Conservation (phyloP, 37 sponge, comb jelly and placozoan genomes). For the Amphimedon queenslandica region DNA sequence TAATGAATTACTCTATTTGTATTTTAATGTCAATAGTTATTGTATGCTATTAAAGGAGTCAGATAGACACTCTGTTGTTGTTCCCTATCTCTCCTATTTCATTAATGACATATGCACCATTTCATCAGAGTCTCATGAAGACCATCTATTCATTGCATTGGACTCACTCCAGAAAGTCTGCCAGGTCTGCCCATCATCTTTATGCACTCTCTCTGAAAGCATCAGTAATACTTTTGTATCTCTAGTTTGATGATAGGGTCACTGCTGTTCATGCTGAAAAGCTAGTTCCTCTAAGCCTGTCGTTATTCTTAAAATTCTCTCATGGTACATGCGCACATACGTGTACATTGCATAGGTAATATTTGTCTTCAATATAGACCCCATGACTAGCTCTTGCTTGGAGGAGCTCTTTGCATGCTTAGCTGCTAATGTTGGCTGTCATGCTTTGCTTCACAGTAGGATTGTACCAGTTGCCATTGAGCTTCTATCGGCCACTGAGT, state of each 20-base stretch:
- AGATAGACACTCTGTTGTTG: slow-evolving; percentile 12
- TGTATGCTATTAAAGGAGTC: slow-evolving; percentile 34
- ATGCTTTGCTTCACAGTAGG: slow-evolving; percentile 24
- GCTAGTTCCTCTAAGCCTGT: slow-evolving; percentile 18
- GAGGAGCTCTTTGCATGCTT: slow-evolving; percentile 60
- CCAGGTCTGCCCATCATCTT: slow-evolving; percentile 2
- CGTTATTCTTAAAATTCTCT: slow-evolving; percentile 44
- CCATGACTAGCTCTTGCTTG: slow-evolving; percentile 32
- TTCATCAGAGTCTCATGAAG: slow-evolving; percentile 30
- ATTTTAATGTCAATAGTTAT: slow-evolving; percentile 16
- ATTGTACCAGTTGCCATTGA: slow-evolving; percentile 36
- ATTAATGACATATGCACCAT: slow-evolving; percentile 9
- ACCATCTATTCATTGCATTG: slow-evolving; percentile 16
- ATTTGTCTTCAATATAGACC: slow-evolving; percentile 40
- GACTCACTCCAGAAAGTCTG: slow-evolving; percentile 38
- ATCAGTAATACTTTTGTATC: not conserved
- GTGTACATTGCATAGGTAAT: not conserved
- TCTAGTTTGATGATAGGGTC: slow-evolving; percentile 21
- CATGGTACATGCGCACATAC: slow-evolving; percentile 29
- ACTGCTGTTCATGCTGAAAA: slow-evolving; percentile 11
- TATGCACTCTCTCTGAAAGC: not conserved
- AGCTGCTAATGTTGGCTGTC: slow-evolving; percentile 52
- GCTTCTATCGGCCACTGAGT: slow-evolving; percentile 26
- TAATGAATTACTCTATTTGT: no score
- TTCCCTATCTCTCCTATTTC: slow-evolving; percentile 17